Percentiles rank a stretch among this genome's conserved stretches.
Conservation (phyloP, 1,140 invertebrate species). For the Bombyx mandarina region DNA sequence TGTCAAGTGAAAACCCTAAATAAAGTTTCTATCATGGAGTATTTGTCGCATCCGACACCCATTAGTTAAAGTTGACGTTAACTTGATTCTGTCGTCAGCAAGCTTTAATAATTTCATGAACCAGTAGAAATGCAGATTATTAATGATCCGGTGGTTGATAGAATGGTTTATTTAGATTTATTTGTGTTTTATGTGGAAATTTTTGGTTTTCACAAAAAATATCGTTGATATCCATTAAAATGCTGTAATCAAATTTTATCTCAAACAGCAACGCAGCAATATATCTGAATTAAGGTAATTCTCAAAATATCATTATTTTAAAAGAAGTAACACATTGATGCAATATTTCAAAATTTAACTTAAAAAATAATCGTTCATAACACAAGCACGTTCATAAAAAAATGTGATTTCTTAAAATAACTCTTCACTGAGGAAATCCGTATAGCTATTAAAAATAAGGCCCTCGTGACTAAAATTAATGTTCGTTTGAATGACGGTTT, state of each 20-base stretch:
- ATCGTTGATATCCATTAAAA: too few relatives aligned
- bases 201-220: constrained; percentile 13
- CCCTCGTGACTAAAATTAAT: constrained; percentile 2
- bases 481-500: constrained; percentile 6
- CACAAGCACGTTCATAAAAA: too few relatives aligned
- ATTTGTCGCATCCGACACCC: constrained; percentile 62
- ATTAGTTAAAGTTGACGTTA: constrained; percentile 64
- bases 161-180: constrained; percentile 29
- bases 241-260: too few relatives aligned
- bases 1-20: not conserved
- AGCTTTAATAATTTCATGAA: constrained; percentile 66
- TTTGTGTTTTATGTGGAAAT: constrained; percentile 37
- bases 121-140: constrained; percentile 41
- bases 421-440: constrained; percentile 1
- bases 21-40: constrained; percentile 13
- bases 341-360: too few relatives aligned
- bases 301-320: too few relatives aligned
- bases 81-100: constrained; percentile 54
- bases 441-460: constrained; percentile 5
- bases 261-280: too few relatives aligned
- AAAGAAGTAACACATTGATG: too few relatives aligned
- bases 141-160: constrained; percentile 57
- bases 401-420: too few relatives aligned
- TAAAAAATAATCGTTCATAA: too few relatives aligned
- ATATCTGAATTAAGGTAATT: not conserved